A percentile compares a stretch with the other conserved stretches of the same genome.
Conservation (phyloP, 2,797 vertebrate genomes). For the Pristis pectinata region DNA sequence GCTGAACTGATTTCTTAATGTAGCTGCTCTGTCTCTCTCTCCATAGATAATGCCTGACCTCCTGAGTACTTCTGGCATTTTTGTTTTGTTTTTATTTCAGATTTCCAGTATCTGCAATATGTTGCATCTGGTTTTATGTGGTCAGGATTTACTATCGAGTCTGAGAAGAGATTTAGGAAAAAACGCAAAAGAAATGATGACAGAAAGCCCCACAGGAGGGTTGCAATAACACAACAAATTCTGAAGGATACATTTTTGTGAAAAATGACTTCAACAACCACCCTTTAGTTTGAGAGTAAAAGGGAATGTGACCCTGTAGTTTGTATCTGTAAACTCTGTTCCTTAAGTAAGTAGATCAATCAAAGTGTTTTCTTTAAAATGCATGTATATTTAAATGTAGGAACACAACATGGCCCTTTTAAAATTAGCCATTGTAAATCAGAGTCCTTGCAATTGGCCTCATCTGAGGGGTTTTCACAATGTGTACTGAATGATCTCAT, state of each 20-base stretch:
- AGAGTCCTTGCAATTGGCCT: neutral
- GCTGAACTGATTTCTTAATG: neutral
- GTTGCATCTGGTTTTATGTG: neutral
- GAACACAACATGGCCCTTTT: neutral
- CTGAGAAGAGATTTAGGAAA: neutral
- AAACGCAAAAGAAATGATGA: no score
- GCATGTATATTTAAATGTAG: neutral
- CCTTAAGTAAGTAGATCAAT: neutral
- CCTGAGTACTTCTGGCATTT: no score
- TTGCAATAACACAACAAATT: neutral
- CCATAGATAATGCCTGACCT: neutral
- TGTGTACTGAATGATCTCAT: neutral
- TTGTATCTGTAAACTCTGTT: neutral
- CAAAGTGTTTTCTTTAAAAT: neutral
- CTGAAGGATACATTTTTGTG: neutral
- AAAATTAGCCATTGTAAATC: slow-evolving; percentile 16
- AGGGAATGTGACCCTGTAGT: neutral
- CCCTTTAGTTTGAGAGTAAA: neutral
- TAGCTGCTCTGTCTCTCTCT: neutral
- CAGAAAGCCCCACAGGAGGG: neutral
- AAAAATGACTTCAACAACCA: neutral
- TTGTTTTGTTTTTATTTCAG: no score
- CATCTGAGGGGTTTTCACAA: neutral
- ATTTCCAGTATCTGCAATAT: no score
- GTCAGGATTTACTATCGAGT: neutral